These are phyloP conservation scores for Coryphaenoides rupestris DNA, from an alignment of 2,113 vertebrate species.

Conservation along the genomic window DNA sequence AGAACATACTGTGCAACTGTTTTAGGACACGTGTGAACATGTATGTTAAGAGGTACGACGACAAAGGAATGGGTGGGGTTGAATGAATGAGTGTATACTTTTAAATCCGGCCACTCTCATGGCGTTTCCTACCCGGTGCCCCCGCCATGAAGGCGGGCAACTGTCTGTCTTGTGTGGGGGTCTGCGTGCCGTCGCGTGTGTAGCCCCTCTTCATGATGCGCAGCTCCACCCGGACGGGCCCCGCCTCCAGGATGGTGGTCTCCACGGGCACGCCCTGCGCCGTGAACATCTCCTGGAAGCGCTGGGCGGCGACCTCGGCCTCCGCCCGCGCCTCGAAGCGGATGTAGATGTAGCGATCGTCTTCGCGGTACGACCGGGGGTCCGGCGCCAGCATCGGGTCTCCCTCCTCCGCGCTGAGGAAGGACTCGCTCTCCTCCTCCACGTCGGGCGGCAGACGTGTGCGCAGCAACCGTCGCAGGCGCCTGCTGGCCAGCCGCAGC, in stretches of 20 bases:
- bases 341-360: conserved; percentile 87
- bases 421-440: conserved; percentile 90
- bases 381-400: conserved; percentile 67
- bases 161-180: conserved; percentile 57
- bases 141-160: conserved; percentile 70
- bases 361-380: conserved; percentile 86
- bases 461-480: conserved; percentile 83
- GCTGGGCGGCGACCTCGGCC: conserved; percentile 77
- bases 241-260: conserved; percentile 81
- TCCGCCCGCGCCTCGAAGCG: conserved; percentile 80
- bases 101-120: not conserved
- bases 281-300: conserved; percentile 92
- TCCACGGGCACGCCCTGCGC: conserved; percentile 82
- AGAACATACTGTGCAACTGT: no score
- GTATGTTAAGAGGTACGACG: no score
- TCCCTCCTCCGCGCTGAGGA: conserved; percentile 89
- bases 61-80: no score
- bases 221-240: conserved; percentile 79
- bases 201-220: conserved; percentile 81
- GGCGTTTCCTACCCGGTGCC: conserved; percentile 74
- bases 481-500: conserved; percentile 83
- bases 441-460: conserved; percentile 84
- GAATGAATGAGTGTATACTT: not conserved
- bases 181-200: conserved; percentile 59
- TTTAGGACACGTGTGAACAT: no score